phyloP scores from a whole-genome alignment of 2,888 invertebrate genomes.

The Netelia melanura region DNA sequence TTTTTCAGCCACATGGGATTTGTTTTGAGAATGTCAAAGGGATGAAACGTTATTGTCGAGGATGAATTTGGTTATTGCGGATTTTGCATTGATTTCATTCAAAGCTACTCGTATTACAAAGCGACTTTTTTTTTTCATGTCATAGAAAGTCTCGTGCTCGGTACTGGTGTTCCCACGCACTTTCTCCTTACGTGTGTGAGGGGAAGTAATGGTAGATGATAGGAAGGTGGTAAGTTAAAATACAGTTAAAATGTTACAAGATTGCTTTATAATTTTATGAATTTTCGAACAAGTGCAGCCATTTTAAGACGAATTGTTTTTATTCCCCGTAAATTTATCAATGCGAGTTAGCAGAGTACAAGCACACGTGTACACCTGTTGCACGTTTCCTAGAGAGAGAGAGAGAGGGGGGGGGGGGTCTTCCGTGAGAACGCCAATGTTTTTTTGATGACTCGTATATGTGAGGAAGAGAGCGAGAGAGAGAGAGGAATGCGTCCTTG shows the following conservation, averaged over 20 bases:
- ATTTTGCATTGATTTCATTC: neutral
- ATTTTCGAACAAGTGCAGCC: neutral
- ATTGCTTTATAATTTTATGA: neutral
- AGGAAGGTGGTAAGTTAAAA: too few species aligned
- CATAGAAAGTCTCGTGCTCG: neutral
- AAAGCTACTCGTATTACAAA: neutral
- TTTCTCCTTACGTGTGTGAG: too few species aligned
- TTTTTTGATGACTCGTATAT: neutral
- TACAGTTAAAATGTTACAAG: too few species aligned
- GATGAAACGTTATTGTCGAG: neutral
- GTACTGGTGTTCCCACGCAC: too few species aligned
- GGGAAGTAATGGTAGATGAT: too few species aligned
- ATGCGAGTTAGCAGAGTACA: neutral
- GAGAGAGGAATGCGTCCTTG: neutral
- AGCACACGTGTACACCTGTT: constrained; percentile 19
- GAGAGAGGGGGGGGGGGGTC: neutral
- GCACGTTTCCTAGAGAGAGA: neutral
- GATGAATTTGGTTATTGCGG: too few species aligned
- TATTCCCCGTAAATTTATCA: too few species aligned
- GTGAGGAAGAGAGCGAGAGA: neutral
- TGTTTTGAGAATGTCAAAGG: neutral
- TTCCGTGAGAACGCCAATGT: neutral
- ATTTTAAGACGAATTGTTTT: constrained; percentile 3
- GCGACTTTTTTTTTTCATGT: neutral
- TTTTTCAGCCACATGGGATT: neutral